Base-by-base conservation (phyloP, 2,797 vertebrate species). In the Anniella stebbinsi region DNA sequence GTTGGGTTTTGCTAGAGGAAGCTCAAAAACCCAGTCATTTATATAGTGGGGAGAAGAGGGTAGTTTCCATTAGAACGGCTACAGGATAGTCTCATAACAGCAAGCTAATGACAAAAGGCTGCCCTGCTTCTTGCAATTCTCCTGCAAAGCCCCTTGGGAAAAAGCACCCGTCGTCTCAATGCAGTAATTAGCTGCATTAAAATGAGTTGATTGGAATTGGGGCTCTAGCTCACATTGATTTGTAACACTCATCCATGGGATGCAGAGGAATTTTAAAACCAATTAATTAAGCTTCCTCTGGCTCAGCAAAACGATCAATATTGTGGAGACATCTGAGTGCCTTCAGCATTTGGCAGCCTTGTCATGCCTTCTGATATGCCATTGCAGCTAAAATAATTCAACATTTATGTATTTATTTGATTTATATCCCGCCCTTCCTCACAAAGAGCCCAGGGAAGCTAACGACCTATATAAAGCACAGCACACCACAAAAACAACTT, bases 221-320 rank as follows among this genome's bases (percentile, higher is more conserved):
- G 85, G 91, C 80, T 95, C 73, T 90, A 96, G 94, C 28, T 87
- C 89, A 28, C 88, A 96, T 4, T 94, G 93, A 88, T 93, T 94
- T 90, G 85, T 48, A 75, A 15, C 28, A 83, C 86, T 78, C 63
- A 92, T 70, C 81, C 77, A 67, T 81, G 89, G 90, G 66, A 93
- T 86, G 66, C 54, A 92, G 57, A 93, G 17, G 28, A 93, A 93
- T 87, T 94, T 91, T 94, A 85, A 90, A 94, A 94, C 21, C 48
- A 93, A 91, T 84, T 93, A 94, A 96, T 96, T 95, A 96, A 80
- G 73, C 91, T 91, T 95, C 84, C 88, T 95, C 88, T 88, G 90
- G 75, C 88, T 94, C 87, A 93, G 91, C 91, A 94, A 83, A 93
- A 95, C 84, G 90, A 95, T 88, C 88, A 8, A 93, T 91, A 90